Percentiles rank a stretch among this genome's conserved stretches.
Evolutionary conservation across 2,888 invertebrate genomes (phyloP).

Genomic region (Pachymerium ferrugineum): DNA sequence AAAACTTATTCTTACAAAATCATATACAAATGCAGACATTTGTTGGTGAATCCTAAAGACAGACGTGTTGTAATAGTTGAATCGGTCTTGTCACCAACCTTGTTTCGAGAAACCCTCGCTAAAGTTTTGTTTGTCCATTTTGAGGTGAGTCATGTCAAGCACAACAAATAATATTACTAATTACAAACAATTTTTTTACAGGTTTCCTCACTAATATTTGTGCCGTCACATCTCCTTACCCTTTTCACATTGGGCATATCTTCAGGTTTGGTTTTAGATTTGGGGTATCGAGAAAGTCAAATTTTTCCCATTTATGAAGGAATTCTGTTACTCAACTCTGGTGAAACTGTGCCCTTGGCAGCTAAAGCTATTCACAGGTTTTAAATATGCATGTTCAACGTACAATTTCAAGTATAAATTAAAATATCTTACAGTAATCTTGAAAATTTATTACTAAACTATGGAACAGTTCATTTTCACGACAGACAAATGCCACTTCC

Average conservation of each 20-base stretch:
- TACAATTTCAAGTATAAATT: neutral
- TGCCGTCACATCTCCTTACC: constrained; percentile 77
- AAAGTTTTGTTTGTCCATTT: constrained; percentile 87
- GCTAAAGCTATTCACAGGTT: constrained; percentile 56
- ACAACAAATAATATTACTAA: neutral
- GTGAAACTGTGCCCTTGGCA: constrained; percentile 75
- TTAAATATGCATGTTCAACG: constrained; percentile 32
- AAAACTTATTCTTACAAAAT: neutral
- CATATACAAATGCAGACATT: constrained; percentile 57
- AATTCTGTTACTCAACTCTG: constrained; percentile 72
- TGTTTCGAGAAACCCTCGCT: constrained; percentile 79
- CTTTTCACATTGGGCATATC: constrained; percentile 75
- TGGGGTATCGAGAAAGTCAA: constrained; percentile 78
- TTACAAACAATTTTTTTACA: constrained; percentile 42
- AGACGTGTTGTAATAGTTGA: constrained; percentile 86
- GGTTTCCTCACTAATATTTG: constrained; percentile 71
- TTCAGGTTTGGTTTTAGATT: constrained; percentile 75
- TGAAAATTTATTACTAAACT: constrained; percentile 9
- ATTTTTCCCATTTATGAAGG: constrained; percentile 81
- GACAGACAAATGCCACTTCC: neutral
- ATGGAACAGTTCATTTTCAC: constrained; percentile 9
- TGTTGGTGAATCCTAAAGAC: constrained; percentile 88
- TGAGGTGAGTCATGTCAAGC: constrained; percentile 60
- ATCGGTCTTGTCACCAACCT: constrained; percentile 73
- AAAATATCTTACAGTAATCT: neutral